Percentiles rank a stretch among this genome's conserved stretches.
Conservation (phyloP, 2,797 vertebrate genomes). For the Clarias pachynema region DNA sequence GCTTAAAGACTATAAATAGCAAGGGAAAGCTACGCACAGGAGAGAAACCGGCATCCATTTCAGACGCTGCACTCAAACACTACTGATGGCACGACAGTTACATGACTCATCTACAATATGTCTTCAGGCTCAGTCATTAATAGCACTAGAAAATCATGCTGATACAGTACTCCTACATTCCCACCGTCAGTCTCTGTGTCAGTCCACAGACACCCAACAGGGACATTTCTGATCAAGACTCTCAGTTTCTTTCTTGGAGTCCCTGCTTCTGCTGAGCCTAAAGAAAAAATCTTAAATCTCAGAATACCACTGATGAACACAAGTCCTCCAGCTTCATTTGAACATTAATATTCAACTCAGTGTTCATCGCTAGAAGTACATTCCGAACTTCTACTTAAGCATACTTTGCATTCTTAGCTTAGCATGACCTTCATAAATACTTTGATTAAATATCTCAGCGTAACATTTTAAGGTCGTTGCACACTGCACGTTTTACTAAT, state of each 20-base stretch:
- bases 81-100: slow-evolving; percentile 19
- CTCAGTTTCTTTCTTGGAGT: background rate
- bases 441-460: background rate
- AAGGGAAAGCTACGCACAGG: slow-evolving; percentile 30
- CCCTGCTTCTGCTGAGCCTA: background rate
- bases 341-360: background rate
- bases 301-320: background rate
- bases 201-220: background rate
- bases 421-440: slow-evolving; percentile 4
- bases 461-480: background rate
- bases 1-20: slow-evolving; percentile 53
- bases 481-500: background rate
- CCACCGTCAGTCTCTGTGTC: background rate
- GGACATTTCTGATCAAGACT: background rate
- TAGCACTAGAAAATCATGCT: background rate
- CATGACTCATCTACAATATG: slow-evolving; percentile 18
- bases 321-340: background rate
- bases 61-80: slow-evolving; percentile 40
- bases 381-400: background rate
- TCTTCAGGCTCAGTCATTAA: slow-evolving; percentile 5
- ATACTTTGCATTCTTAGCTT: background rate
- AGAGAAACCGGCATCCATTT: slow-evolving; percentile 60
- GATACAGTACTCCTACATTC: slow-evolving; percentile 2
- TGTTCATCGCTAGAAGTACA: background rate
- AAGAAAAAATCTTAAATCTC: background rate